A percentile compares a stretch with the other conserved stretches of the same genome.
These are phyloP conservation scores for Pseudochirops cupreus DNA, from an alignment of 2,797 vertebrate genomes.

Conservation along the genomic window DNA sequence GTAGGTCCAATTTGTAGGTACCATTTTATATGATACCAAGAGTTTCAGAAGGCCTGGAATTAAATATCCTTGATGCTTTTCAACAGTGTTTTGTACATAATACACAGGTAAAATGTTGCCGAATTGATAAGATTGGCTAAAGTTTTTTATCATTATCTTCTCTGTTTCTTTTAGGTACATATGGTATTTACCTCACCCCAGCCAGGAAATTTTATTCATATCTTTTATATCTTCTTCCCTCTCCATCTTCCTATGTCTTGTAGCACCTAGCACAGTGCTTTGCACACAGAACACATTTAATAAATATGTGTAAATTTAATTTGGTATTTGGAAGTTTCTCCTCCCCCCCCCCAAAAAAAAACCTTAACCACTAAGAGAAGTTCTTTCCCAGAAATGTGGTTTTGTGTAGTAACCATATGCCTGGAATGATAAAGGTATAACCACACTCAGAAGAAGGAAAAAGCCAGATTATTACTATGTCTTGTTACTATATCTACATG, in stretches of 20 bases:
- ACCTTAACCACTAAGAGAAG: background rate
- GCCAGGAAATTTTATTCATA: background rate
- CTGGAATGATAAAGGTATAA: background rate
- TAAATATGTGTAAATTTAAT: background rate
- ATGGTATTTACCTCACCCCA: background rate
- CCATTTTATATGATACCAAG: background rate
- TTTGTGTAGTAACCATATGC: background rate
- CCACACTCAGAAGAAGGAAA: background rate
- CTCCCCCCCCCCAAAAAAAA: background rate
- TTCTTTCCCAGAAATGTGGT: background rate
- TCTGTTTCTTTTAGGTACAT: background rate
- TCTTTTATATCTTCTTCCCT: background rate
- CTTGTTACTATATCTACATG: background rate
- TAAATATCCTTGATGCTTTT: background rate
- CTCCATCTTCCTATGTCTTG: background rate
- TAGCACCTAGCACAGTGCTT: background rate
- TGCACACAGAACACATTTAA: background rate
- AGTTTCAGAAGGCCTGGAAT: background rate
- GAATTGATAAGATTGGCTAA: background rate
- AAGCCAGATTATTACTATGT: background rate
- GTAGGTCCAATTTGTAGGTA: background rate
- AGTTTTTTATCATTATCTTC: background rate
- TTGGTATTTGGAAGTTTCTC: background rate
- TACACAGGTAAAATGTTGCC: background rate
- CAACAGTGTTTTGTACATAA: background rate